phyloP scores from a whole-genome alignment of 2,113 vertebrate genomes.

The Crotalus tigris region DNA sequence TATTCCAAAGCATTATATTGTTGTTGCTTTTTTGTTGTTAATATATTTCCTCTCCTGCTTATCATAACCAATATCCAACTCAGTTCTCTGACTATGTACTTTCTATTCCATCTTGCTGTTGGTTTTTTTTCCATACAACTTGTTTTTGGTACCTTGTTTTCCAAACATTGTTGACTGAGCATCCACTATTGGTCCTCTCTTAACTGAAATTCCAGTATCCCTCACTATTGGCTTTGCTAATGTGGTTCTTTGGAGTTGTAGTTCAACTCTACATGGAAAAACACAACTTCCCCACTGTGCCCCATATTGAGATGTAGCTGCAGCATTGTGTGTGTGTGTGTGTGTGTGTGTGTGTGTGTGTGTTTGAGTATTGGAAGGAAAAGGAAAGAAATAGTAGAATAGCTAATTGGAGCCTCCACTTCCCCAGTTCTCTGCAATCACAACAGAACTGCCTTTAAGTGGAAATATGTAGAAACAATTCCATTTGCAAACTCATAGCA shows the following conservation, averaged over 20 bases:
- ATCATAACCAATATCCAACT: not conserved
- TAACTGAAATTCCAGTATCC: not conserved
- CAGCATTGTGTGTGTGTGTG: not conserved
- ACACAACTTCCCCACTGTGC: not conserved
- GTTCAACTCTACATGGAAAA: not conserved
- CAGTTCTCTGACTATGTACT: not conserved
- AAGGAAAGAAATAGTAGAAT: not conserved
- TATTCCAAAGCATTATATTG: not conserved
- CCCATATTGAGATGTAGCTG: not conserved
- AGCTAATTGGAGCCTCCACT: not conserved
- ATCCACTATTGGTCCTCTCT: not conserved
- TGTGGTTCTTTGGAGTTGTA: not conserved
- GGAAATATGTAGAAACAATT: not conserved
- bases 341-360: not conserved
- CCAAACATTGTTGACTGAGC: not conserved
- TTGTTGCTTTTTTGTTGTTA: not conserved
- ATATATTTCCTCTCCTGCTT: not conserved
- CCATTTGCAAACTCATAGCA: not conserved
- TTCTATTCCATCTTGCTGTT: not conserved
- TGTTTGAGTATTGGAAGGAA: not conserved
- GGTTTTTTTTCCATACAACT: not conserved
- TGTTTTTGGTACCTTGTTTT: not conserved
- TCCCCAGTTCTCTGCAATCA: not conserved
- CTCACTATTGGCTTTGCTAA: not conserved
- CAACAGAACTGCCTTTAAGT: not conserved